Evolutionary conservation across 2,888 invertebrate genomes (phyloP), one percentile per base, ranked within the genome.

Genomic region (Chaetogeoica ovagalla): DNA sequence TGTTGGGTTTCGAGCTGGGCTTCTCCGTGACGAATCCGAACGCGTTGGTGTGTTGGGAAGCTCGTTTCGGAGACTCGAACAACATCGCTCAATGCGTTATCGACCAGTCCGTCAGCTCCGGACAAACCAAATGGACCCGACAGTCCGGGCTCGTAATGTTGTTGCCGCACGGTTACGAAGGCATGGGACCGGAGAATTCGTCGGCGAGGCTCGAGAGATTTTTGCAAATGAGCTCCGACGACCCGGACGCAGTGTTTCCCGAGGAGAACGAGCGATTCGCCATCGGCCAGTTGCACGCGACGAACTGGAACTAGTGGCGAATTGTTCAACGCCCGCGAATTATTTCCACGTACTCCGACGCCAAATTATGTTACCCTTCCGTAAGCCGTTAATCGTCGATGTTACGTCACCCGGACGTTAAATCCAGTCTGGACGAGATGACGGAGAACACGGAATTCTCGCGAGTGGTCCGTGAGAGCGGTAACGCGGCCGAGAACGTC

Each of bases 41-140:
- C 88, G 95, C 98, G 0, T 88, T 99, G 84, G 97, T 98, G 0
- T 90, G 94, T 83, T 99, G 98, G 98, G 98, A 99, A 88, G 99
- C 97, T 0, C 99, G 99, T 88, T 99, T 99, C 87, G 99, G 98
- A 13, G 99, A 99, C 88, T 99, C 99, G 88, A 93, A 93, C 88
- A 99, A 99, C 88, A 98, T 96, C 39, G 98, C 98, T 15, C 99
- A 99, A 88, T 96, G 96, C 88, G 95, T 98, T 87, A 96, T 96
- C 86, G 96, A 98, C 89, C 94, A 94, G 88, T 94, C 95, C 87
- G 92, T 95, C 85, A 91, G 93, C 83, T 93, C 93, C 85, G 99
- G 98, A 8, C 97, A 98, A 88, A 93, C 96, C 83, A 99, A 99
- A 88, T 98, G 98, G 98, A 95, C 97, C 83, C 91, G 98, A 77